phyloP scores from a whole-genome alignment of 2,113 vertebrate species.

The Tinamus guttatus region DNA sequence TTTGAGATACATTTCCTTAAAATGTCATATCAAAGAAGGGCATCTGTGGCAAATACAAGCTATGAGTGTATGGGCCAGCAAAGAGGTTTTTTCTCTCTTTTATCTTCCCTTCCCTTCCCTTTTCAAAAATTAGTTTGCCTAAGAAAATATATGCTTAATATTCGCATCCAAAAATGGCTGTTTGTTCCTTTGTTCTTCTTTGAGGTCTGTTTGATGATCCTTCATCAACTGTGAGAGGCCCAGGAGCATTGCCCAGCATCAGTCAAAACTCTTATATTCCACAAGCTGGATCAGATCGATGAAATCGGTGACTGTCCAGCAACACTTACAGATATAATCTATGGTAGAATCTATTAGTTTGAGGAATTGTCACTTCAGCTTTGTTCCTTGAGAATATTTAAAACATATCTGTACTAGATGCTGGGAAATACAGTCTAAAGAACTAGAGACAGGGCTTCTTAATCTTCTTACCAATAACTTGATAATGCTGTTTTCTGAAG shows the following conservation, averaged over 20 bases:
- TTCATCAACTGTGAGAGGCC: neutral
- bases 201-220: neutral
- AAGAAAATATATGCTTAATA: neutral
- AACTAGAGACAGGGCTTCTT: neutral
- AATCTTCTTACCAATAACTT: neutral
- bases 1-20: neutral
- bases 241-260: neutral
- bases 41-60: neutral
- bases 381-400: neutral
- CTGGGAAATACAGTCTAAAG: neutral
- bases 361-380: neutral
- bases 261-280: neutral
- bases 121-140: neutral
- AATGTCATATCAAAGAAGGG: rapidly evolving
- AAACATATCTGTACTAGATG: neutral
- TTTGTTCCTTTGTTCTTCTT: neutral
- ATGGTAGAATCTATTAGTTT: neutral
- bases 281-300: rapidly evolving
- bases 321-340: neutral
- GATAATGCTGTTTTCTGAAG: neutral
- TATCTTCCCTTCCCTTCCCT: neutral
- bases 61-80: neutral
- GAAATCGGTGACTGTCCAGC: neutral
- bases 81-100: neutral
- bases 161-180: neutral